A percentile compares a stretch with the other conserved stretches of the same genome.
These are phyloP conservation scores for Sinocyclocheilus anophthalmus DNA, from an alignment of 2,113 vertebrate species.

Conservation along the genomic window DNA sequence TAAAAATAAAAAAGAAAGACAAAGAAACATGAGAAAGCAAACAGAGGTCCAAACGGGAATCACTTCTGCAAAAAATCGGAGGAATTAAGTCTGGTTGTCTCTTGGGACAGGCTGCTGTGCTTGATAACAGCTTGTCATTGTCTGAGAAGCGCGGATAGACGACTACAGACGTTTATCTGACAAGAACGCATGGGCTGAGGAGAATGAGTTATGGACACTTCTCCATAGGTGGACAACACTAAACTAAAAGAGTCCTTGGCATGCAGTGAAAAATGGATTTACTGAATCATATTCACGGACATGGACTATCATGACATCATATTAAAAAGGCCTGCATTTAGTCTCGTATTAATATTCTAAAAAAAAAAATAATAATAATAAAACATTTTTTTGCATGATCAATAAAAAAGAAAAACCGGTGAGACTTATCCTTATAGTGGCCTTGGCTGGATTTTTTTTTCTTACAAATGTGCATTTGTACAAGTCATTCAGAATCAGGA, in stretches of 20 bases:
- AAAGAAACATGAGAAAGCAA: not conserved
- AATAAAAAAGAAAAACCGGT: too few species aligned
- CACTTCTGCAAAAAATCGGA: constrained; percentile 19
- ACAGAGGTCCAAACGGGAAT: constrained; percentile 4
- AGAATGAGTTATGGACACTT: constrained; percentile 44
- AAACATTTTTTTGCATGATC: too few species aligned
- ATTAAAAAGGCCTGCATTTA: not conserved
- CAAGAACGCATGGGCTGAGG: constrained; percentile 37
- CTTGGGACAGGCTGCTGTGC: constrained; percentile 39
- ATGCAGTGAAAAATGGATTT: not conserved
- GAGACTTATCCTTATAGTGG: too few species aligned
- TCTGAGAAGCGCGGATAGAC: constrained; percentile 60
- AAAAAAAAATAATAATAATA: not conserved
- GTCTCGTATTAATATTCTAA: not conserved
- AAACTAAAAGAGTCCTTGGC: not conserved
- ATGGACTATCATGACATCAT: not conserved
- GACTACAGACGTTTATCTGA: constrained; percentile 43
- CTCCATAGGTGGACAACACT: constrained; percentile 10
- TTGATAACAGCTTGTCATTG: constrained; percentile 57
- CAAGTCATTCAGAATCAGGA: not conserved
- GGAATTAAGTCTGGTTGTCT: constrained; percentile 36
- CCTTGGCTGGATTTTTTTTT: not conserved
- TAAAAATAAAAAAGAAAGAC: not conserved
- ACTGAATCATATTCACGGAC: not conserved
- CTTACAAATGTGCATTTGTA: not conserved